Percentiles rank a stretch among this genome's conserved stretches.
Conservation (phyloP, 2,797 vertebrate genomes). For the Pristis pectinata region DNA sequence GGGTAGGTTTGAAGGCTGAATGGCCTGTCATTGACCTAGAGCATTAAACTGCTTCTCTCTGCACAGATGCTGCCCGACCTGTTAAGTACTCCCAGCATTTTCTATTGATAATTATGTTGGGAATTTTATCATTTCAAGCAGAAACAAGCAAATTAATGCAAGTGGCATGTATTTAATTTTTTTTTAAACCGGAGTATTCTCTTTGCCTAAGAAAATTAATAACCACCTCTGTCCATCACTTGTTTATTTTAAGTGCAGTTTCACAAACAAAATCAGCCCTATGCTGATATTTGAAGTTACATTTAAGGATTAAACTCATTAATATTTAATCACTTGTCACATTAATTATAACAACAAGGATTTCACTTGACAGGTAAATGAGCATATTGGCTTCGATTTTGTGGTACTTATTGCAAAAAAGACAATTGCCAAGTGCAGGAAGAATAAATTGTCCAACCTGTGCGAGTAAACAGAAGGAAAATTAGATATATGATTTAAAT, state of each 20-base stretch:
- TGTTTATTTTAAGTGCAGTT: neutral
- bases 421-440: neutral
- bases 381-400: neutral
- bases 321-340: slow-evolving; percentile 33
- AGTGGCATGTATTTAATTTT: neutral
- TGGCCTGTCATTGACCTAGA: too few species aligned
- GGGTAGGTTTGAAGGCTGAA: too few species aligned
- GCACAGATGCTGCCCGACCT: too few species aligned
- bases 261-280: neutral
- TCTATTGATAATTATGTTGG: neutral
- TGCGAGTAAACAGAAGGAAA: neutral
- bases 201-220: neutral
- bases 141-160: neutral
- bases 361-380: slow-evolving; percentile 6
- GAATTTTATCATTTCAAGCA: neutral
- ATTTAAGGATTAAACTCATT: slow-evolving; percentile 8
- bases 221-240: neutral
- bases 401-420: neutral
- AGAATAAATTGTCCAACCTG: neutral
- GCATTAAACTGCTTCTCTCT: too few species aligned
- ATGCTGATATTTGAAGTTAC: neutral
- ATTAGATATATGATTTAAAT: slow-evolving; percentile 1
- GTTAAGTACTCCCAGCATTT: too few species aligned
- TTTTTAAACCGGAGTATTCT: neutral
- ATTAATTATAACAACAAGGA: slow-evolving; percentile 1